These are phyloP conservation scores for Oreotragus oreotragus DNA, from an alignment of 2,113 vertebrate species.

Conservation along the genomic window DNA sequence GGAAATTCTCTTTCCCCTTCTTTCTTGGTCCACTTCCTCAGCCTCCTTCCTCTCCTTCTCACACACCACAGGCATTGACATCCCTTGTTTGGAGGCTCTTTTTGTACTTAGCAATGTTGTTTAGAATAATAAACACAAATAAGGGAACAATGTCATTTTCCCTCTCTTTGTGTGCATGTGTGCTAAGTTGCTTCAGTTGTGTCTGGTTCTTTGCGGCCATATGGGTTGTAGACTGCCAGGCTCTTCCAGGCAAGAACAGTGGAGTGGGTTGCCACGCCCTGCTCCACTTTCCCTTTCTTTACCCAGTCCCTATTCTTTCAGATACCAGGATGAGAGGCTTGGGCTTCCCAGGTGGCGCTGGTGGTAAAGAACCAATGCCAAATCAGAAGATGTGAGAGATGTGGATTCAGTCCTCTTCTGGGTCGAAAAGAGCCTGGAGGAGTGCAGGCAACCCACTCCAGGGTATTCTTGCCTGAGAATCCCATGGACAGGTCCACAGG, in stretches of 20 bases:
- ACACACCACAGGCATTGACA: fast-evolving
- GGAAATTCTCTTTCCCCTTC: background rate
- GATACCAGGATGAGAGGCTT: background rate
- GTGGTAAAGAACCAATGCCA: background rate
- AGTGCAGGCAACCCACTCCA: background rate
- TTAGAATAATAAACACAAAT: background rate
- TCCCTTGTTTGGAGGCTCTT: fast-evolving
- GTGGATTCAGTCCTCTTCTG: background rate
- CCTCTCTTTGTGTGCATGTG: background rate
- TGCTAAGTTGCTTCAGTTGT: background rate
- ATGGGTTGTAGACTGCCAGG: background rate
- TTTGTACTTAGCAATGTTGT: background rate
- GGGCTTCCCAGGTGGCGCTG: background rate
- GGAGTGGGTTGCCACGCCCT: background rate
- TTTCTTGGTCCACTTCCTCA: background rate
- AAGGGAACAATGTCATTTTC: background rate
- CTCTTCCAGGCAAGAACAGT: background rate
- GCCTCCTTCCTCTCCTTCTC: background rate
- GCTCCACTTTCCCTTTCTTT: background rate
- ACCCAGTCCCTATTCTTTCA: background rate
- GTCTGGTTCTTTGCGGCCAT: background rate
- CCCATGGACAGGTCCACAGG: background rate
- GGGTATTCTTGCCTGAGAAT: background rate
- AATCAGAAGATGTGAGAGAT: background rate
- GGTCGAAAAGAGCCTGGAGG: background rate